Conservation (phyloP, 2,797 vertebrate species). For the Pipistrellus kuhlii region DNA sequence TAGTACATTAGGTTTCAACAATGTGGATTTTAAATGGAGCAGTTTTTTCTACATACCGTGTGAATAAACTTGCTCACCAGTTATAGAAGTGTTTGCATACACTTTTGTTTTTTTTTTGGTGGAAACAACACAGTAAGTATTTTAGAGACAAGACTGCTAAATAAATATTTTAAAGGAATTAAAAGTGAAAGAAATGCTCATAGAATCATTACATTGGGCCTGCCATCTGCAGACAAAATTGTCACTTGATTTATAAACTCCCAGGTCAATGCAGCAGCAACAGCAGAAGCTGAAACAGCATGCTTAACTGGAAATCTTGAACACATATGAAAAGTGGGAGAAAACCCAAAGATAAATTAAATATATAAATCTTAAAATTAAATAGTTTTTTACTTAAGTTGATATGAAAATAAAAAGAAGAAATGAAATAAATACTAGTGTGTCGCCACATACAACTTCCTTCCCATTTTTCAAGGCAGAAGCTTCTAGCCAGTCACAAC, state of each 20-base stretch:
- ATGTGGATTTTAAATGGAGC: slow-evolving; percentile 36
- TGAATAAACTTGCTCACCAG: not conserved
- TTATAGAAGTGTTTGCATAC: not conserved
- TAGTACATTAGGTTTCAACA: not conserved
- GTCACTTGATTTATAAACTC: not conserved
- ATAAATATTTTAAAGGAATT: not conserved
- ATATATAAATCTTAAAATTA: not conserved
- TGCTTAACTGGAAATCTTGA: not conserved
- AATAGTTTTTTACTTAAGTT: slow-evolving; percentile 38
- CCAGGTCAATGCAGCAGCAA: not conserved
- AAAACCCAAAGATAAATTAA: slow-evolving; percentile 27
- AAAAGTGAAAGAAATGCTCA: not conserved
- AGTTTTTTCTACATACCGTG: not conserved
- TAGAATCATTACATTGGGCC: not conserved
- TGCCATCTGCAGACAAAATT: not conserved
- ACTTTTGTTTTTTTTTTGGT: not conserved
- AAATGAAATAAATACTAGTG: slow-evolving; percentile 58
- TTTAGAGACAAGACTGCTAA: not conserved
- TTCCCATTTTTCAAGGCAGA: slow-evolving; percentile 68
- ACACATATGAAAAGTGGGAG: not conserved
- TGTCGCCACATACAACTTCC: not conserved
- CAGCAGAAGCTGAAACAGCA: not conserved
- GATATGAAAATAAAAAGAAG: slow-evolving; percentile 75
- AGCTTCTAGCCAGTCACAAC: not conserved
- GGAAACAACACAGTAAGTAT: not conserved